Conservation (phyloP, 2,797 vertebrate species). For the Sorex maritimensis region DNA sequence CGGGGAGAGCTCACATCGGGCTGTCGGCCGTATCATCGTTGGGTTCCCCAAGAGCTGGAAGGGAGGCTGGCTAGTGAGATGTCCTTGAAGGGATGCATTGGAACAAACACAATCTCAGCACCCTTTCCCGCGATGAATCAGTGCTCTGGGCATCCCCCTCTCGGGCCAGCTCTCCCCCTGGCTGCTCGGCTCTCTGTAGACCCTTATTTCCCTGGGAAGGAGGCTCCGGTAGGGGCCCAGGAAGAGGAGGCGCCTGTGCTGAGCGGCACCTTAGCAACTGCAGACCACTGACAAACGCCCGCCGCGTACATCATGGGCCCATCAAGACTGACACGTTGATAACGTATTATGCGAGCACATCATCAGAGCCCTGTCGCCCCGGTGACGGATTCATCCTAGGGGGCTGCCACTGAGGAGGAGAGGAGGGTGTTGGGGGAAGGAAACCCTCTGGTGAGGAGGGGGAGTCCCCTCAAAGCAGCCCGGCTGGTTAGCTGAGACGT, state of each 20-base stretch:
- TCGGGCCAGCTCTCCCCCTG: not conserved
- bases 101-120: not conserved
- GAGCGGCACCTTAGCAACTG: constrained; percentile 85
- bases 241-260: constrained; percentile 85
- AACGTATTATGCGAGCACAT: constrained; percentile 89
- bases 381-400: constrained; percentile 88
- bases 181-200: not conserved
- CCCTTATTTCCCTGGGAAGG: constrained; percentile 38
- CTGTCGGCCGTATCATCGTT: not conserved
- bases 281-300: constrained; percentile 87
- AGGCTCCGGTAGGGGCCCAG: constrained; percentile 29
- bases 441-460: constrained; percentile 63
- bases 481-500: not conserved
- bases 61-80: not conserved
- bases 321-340: constrained; percentile 89
- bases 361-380: constrained; percentile 88
- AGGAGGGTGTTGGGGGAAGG: constrained; percentile 78
- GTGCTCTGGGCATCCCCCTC: not conserved
- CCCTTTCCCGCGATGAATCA: not conserved
- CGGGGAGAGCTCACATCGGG: not conserved
- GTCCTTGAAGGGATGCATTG: not conserved
- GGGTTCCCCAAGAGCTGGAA: not conserved
- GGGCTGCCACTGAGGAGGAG: constrained; percentile 85
- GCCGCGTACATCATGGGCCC: constrained; percentile 89
- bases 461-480: constrained; percentile 25